Conservation (phyloP, 2,113 vertebrate genomes). For the Bos javanicus region DNA sequence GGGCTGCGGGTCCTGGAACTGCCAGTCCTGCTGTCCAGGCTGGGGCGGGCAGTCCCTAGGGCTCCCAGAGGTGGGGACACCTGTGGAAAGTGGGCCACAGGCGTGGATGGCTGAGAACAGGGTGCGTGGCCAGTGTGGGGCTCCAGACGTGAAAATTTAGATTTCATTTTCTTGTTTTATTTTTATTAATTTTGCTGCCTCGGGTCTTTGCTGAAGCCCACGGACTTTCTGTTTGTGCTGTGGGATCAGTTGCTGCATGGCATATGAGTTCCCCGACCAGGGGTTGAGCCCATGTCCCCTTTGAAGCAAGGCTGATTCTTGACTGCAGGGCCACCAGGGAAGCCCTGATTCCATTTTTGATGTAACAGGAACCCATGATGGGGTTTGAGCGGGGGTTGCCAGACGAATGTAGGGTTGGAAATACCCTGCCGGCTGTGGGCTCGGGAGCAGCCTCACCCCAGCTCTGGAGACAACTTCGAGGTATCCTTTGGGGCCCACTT, state of each 20-base stretch:
- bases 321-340: neutral
- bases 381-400: accelerated
- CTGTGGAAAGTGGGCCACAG: accelerated
- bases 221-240: neutral
- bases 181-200: neutral
- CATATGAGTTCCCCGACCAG: accelerated
- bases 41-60: neutral
- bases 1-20: accelerated
- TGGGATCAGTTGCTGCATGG: neutral
- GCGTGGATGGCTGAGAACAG: accelerated
- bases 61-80: neutral
- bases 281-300: neutral
- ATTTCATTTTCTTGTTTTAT: neutral
- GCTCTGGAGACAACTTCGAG: neutral
- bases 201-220: neutral
- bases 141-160: too few species aligned
- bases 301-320: neutral
- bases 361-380: accelerated
- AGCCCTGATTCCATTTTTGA: neutral
- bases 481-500: neutral
- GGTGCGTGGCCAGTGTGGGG: too few species aligned
- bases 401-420: neutral
- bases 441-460: neutral
- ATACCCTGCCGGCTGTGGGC: too few species aligned
- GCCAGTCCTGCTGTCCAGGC: neutral